These are phyloP conservation scores for Cryptoblepharus egeriae DNA, from an alignment of 2,797 vertebrate species.

Conservation along the genomic window DNA sequence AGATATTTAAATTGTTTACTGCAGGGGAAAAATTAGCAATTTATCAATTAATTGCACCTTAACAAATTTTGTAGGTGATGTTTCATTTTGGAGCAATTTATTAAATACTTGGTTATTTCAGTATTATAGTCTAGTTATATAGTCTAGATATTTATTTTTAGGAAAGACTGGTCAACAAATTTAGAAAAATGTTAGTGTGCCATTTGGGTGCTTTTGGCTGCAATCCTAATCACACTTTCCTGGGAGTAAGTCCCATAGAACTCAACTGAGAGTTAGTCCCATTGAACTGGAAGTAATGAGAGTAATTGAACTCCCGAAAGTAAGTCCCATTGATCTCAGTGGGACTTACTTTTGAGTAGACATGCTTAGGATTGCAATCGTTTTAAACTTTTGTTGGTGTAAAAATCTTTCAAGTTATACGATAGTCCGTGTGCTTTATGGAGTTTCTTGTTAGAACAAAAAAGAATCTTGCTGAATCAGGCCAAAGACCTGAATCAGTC, in stretches of 20 bases:
- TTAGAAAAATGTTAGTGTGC: too few species aligned
- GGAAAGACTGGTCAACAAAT: not conserved
- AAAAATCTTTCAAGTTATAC: not conserved
- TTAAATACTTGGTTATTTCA: conserved; percentile 75
- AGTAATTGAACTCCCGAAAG: too few species aligned
- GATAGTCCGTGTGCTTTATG: not conserved
- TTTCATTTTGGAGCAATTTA: conserved; percentile 75
- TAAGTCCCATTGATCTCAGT: too few species aligned
- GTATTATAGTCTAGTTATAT: conserved; percentile 72
- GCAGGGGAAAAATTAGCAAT: conserved; percentile 58
- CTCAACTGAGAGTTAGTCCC: too few species aligned
- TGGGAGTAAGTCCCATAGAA: too few species aligned
- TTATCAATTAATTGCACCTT: conserved; percentile 64
- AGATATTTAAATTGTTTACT: conserved; percentile 70
- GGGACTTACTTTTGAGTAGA: too few species aligned
- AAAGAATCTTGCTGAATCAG: too few species aligned
- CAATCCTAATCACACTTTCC: too few species aligned
- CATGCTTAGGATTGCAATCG: too few species aligned
- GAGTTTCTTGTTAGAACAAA: not conserved
- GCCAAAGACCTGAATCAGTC: too few species aligned
- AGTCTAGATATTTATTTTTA: conserved; percentile 56
- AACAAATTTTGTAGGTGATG: conserved; percentile 65
- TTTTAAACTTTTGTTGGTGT: not conserved
- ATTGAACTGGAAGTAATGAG: too few species aligned
- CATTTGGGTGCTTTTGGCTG: too few species aligned